Evolutionary conservation across 2,797 vertebrate species (phyloP).

Genomic region (Sternotherus odoratus): DNA sequence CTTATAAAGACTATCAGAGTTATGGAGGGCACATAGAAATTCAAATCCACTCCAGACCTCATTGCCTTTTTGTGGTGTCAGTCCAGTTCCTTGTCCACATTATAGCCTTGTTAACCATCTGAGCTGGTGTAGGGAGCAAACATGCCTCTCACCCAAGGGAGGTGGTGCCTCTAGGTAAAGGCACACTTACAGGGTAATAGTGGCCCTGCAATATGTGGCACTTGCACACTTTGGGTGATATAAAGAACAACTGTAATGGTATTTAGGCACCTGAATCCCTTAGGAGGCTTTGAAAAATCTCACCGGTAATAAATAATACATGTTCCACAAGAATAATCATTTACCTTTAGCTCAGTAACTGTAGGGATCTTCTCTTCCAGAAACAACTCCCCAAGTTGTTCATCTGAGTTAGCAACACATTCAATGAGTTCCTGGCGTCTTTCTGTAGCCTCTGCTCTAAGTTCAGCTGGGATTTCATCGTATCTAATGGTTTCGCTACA

Average conservation of each 20-base stretch:
- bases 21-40: neutral
- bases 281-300: neutral
- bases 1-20: neutral
- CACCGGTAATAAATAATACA: neutral
- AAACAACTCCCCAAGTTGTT: slow-evolving; percentile 93
- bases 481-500: slow-evolving; percentile 85
- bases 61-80: neutral
- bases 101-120: neutral
- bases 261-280: neutral
- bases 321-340: rapidly evolving
- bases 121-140: rapidly evolving
- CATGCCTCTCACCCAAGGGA: rapidly evolving
- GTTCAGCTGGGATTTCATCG: slow-evolving; percentile 89
- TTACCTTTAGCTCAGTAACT: slow-evolving; percentile 89
- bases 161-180: neutral
- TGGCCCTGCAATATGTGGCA: neutral
- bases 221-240: neutral
- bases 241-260: neutral
- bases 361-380: slow-evolving; percentile 92
- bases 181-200: neutral
- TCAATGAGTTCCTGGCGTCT: slow-evolving; percentile 93
- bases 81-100: neutral
- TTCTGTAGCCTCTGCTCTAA: slow-evolving; percentile 85
- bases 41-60: neutral
- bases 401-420: slow-evolving; percentile 93